Conservation (phyloP, 2,113 vertebrate species). For the Ictalurus punctatus region DNA sequence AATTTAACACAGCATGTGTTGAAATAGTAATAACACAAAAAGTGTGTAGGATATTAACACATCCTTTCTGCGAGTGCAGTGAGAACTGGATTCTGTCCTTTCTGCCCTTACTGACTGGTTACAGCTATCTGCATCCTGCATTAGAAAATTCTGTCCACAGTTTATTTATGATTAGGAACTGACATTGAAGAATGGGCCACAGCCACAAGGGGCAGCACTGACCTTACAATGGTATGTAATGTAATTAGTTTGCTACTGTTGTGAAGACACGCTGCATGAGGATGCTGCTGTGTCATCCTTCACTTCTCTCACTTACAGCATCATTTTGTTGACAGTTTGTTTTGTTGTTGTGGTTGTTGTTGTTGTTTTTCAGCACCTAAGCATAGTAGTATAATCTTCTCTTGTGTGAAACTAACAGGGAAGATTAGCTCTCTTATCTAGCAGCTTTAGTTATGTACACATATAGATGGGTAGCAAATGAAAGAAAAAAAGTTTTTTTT, state of each 20-base stretch:
- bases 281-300: background rate
- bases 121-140: background rate
- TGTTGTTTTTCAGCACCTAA: too few relatives aligned
- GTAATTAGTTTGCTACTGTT: conserved; percentile 4
- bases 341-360: too few relatives aligned
- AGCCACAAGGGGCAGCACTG: background rate
- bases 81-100: background rate
- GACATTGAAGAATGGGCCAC: background rate
- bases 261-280: background rate
- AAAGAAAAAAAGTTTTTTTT: background rate
- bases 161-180: conserved; percentile 14
- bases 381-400: background rate
- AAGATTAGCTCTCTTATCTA: background rate
- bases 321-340: background rate
- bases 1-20: too few relatives aligned
- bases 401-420: background rate
- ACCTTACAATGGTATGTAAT: conserved; percentile 19
- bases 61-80: too few relatives aligned
- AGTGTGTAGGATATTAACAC: too few relatives aligned
- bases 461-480: background rate
- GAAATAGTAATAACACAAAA: too few relatives aligned
- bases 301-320: background rate
- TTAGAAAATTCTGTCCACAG: background rate
- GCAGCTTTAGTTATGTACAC: background rate
- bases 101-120: background rate